Percentiles rank a stretch among this genome's conserved stretches.
These are phyloP conservation scores for Oscheius onirici DNA, from an alignment of 2,888 invertebrate species.

Conservation along the genomic window DNA sequence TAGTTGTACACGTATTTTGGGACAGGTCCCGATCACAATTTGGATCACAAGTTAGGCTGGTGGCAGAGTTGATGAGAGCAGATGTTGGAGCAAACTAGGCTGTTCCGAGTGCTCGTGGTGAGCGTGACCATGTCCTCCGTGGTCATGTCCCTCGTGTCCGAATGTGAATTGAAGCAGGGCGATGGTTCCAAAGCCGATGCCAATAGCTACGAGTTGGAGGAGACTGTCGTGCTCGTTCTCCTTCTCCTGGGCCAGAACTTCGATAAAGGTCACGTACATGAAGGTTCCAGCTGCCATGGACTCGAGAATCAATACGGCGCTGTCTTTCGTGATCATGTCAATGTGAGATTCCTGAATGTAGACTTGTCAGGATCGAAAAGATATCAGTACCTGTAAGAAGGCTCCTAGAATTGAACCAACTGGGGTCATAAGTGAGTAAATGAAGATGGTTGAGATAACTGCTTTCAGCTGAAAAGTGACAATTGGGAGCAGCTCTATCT, in stretches of 20 bases:
- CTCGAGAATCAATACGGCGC: slow-evolving; percentile 14
- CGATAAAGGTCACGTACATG: slow-evolving; percentile 26
- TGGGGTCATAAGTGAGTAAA: slow-evolving; percentile 79
- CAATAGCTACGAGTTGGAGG: slow-evolving; percentile 62
- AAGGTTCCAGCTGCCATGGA: slow-evolving; percentile 27
- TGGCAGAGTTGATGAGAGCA: slow-evolving; percentile 3
- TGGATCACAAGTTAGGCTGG: background rate
- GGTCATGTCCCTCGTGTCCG: slow-evolving; percentile 20
- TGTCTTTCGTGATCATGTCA: slow-evolving; percentile 22
- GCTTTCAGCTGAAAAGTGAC: slow-evolving; percentile 35
- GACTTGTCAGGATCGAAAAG: background rate
- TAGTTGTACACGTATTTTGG: background rate
- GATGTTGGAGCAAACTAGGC: background rate
- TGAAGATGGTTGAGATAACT: slow-evolving; percentile 70
- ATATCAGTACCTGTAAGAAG: slow-evolving; percentile 37
- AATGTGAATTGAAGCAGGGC: slow-evolving; percentile 50
- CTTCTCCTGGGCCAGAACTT: slow-evolving; percentile 55
- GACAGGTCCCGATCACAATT: background rate
- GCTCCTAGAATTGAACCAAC: slow-evolving; percentile 75
- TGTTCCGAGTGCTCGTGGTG: background rate
- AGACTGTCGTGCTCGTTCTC: slow-evolving; percentile 55
- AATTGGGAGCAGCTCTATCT: background rate
- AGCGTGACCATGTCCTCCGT: background rate
- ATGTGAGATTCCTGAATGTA: slow-evolving; percentile 21
- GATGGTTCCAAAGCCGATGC: slow-evolving; percentile 62